Conservation (phyloP, 2,797 vertebrate genomes). For the Phrynocephalus forsythii region DNA sequence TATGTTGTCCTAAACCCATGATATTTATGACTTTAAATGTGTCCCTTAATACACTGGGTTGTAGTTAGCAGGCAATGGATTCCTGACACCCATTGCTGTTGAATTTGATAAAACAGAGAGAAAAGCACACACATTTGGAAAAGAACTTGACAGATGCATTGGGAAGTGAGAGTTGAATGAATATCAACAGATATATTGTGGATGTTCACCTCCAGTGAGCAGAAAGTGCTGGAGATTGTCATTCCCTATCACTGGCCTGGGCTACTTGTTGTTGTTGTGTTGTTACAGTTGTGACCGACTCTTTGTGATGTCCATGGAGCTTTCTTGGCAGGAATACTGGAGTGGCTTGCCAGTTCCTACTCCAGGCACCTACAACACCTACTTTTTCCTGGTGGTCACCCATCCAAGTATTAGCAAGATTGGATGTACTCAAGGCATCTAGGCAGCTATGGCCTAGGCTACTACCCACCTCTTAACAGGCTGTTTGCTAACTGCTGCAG, state of each 20-base stretch:
- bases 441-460: not conserved
- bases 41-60: not conserved
- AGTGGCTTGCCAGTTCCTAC: too few species aligned
- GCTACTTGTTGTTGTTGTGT: too few species aligned
- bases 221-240: not conserved
- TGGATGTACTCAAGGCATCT: too few species aligned
- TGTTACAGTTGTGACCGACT: too few species aligned
- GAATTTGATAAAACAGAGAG: not conserved
- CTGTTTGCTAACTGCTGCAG: not conserved
- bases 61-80: not conserved
- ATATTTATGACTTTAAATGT: not conserved
- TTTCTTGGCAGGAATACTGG: too few species aligned
- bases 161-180: not conserved
- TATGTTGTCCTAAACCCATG: not conserved
- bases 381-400: too few species aligned
- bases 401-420: too few species aligned
- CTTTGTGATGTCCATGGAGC: too few species aligned
- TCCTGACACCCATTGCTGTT: not conserved
- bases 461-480: not conserved
- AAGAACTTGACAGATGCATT: not conserved
- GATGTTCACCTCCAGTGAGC: not conserved
- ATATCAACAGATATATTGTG: not conserved
- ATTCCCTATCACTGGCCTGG: not conserved
- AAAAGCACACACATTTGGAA: not conserved
- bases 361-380: too few species aligned